Conservation (phyloP, 2,797 vertebrate genomes). For the Pitangus sulphuratus region DNA sequence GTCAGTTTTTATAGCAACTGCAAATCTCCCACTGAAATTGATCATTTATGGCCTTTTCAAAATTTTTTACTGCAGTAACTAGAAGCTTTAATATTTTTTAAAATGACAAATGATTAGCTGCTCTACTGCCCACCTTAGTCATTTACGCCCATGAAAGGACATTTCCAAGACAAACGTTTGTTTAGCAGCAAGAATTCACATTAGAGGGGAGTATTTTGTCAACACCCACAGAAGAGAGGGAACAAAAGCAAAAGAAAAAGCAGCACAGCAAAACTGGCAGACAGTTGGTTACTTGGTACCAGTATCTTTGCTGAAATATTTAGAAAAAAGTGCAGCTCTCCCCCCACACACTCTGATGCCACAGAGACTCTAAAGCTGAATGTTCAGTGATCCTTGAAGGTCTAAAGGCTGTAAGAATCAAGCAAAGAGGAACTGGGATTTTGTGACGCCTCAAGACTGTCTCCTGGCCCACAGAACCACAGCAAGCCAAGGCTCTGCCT, state of each 20-base stretch:
- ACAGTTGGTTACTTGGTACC: neutral
- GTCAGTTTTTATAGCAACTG: neutral
- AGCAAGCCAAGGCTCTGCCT: neutral
- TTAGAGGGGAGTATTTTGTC: neutral
- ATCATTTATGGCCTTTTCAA: neutral
- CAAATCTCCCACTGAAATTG: neutral
- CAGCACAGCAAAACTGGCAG: neutral
- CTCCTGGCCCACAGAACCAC: neutral
- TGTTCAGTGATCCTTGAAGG: neutral
- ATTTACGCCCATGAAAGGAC: neutral
- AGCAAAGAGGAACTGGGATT: neutral
- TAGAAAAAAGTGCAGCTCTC: neutral
- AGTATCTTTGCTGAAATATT: neutral
- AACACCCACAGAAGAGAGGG: neutral
- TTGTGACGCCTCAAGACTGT: neutral
- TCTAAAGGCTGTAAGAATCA: neutral
- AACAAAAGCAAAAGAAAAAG: neutral
- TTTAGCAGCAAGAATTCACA: neutral
- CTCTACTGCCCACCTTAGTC: neutral
- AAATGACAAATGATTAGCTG: neutral
- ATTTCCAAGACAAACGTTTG: neutral
- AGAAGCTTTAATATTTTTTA: neutral
- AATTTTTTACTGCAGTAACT: neutral
- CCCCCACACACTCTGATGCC: accelerated
- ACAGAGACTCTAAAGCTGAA: neutral